Conservation (phyloP, 2,888 invertebrate species). For the Oscheius sp. region DNA sequence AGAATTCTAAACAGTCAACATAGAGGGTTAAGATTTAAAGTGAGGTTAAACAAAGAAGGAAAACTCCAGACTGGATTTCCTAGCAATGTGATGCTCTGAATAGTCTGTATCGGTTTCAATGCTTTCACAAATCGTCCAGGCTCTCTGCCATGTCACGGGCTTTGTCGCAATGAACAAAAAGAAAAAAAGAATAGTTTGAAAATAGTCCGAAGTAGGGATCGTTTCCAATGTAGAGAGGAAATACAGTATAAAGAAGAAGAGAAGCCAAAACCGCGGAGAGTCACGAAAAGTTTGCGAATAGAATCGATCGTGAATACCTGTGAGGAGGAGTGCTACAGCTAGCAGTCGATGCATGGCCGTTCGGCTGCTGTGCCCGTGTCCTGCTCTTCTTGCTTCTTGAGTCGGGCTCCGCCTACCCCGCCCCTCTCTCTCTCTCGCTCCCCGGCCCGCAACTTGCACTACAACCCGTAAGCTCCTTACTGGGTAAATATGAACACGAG, state of each 20-base stretch:
- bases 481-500: conserved; percentile 9
- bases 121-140: too few relatives aligned
- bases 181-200: background rate
- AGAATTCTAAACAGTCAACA: too few relatives aligned
- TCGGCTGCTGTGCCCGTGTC: conserved; percentile 22
- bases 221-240: too few relatives aligned
- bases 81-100: too few relatives aligned
- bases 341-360: conserved; percentile 30
- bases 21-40: too few relatives aligned
- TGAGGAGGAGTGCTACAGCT: conserved; percentile 35
- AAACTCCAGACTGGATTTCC: too few relatives aligned
- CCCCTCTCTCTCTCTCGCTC: conserved; percentile 1
- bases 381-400: conserved; percentile 17
- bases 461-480: conserved; percentile 27
- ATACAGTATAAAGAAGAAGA: background rate
- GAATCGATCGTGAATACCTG: conserved; percentile 16
- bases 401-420: background rate
- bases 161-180: background rate
- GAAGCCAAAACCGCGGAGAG: background rate
- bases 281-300: background rate
- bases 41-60: too few relatives aligned
- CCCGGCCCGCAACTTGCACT: conserved; percentile 29
- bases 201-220: background rate
- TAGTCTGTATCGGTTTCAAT: too few relatives aligned
- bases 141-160: too few relatives aligned